Evolutionary conservation across 2,888 invertebrate genomes (phyloP).

Genomic region (Latrodectus hesperus): DNA sequence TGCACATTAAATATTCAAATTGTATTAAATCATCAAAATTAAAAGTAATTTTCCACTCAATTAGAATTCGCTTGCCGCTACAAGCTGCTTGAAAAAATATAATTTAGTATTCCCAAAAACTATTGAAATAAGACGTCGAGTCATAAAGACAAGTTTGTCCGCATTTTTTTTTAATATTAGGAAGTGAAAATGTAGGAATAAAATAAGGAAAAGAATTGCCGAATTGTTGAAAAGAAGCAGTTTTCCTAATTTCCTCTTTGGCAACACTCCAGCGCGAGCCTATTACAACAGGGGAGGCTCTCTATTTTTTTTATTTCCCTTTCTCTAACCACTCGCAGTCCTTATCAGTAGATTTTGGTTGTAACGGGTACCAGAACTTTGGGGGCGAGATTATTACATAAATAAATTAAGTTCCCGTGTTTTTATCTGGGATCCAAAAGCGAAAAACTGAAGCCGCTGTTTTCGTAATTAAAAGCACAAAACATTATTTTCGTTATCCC

Average conservation of each 20-base stretch:
- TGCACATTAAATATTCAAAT: no score
- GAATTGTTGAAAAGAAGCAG: conserved; percentile 61
- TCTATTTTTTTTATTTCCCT: conserved; percentile 11
- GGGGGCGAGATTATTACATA: conserved; percentile 63
- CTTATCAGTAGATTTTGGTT: conserved; percentile 5
- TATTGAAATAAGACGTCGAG: neutral
- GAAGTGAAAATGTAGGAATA: neutral
- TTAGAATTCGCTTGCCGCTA: no score
- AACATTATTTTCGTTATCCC: conserved; percentile 60
- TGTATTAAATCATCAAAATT: no score
- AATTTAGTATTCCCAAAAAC: neutral
- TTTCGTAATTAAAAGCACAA: conserved; percentile 66
- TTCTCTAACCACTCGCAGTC: conserved; percentile 33
- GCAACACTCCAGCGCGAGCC: conserved; percentile 27
- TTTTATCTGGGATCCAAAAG: conserved; percentile 55
- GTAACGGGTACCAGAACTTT: neutral
- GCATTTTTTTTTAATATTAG: neutral
- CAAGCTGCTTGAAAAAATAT: no score
- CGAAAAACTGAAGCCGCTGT: conserved; percentile 42
- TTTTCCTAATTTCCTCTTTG: conserved; percentile 63
- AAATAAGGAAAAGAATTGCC: conserved; percentile 13
- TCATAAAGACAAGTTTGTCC: neutral
- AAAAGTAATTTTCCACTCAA: no score
- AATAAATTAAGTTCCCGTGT: conserved; percentile 67
- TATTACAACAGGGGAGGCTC: conserved; percentile 10